Evolutionary conservation across 2,888 invertebrate species (phyloP), one percentile per base, ranked within the genome.

Genomic region (Mythimna lalbum): DNA sequence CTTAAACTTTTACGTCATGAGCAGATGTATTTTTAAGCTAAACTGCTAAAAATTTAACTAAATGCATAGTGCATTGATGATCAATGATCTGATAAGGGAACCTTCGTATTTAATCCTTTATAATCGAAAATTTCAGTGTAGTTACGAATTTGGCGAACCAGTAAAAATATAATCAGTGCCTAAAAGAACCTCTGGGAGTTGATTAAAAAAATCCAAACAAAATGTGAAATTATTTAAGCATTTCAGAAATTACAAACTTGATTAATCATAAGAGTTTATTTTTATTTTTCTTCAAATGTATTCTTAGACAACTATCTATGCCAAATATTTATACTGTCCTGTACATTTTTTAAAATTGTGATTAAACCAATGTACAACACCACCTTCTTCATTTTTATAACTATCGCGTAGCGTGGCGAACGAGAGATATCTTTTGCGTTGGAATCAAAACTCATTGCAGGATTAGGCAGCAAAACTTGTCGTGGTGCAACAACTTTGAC

Each of bases 161-260:
- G 77, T 84, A 71, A 79, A 72, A 80, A 80, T 83, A 81, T 87
- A 86, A 79, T 83, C 88, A 90, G 90, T 94, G 95, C 94, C 91
- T 93, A 93, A 94, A 94, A 94, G 94, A 95, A 95, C 95, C 95
- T 95, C 95, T 90, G 84, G 83, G 88, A 66, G 65, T 88, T 79
- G 81, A 36, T 56, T 36, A 36, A 73, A 76, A 83, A 88, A 89
- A 90, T 88, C 86, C 89, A 89, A 90, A 88, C 86, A 85, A 90
- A 88, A 88, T 88, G 87, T 89, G 87, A 89, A 90, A 90, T 87
- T 88, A 87, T 90, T 89, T 88, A 90, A 92, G 88, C 89, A 90
- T 91, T 91, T 91, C 90, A 87, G 89, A 92, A 84, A 92, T 91
- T 91, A 91, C 91, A 92, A 88, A 88, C 87, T 91, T 91, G 86